These are phyloP conservation scores for Drosophila bipectinata DNA, from an alignment of 1,140 invertebrate species.

Conservation along the genomic window DNA sequence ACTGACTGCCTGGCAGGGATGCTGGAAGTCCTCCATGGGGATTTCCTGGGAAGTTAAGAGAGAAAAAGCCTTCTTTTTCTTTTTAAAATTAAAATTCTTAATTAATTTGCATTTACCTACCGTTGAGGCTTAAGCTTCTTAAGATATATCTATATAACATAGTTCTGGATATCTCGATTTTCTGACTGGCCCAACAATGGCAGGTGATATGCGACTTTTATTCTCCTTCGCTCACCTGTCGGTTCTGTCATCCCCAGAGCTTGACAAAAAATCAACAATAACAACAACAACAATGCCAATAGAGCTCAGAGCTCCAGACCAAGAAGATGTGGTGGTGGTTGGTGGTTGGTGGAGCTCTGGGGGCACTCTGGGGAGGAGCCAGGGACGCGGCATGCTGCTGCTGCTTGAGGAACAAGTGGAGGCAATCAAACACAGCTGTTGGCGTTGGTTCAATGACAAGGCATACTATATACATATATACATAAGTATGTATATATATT, in stretches of 20 bases:
- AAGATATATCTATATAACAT: neutral
- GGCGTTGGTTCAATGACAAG: conserved; percentile 23
- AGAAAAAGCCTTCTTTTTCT: no score
- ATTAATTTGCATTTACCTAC: neutral
- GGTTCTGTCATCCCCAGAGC: conserved; percentile 23
- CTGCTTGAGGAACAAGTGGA: conserved; percentile 23
- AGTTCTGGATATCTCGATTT: conserved; percentile 12
- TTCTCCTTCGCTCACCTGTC: conserved; percentile 6
- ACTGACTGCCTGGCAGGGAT: neutral
- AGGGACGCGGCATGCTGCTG: neutral
- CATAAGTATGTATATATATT: neutral
- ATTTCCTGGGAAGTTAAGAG: conserved; percentile 2
- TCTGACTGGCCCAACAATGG: conserved; percentile 17
- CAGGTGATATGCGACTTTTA: conserved; percentile 37
- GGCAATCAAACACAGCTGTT: conserved; percentile 48
- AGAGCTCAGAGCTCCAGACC: neutral
- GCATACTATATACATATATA: neutral
- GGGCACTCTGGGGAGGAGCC: neutral
- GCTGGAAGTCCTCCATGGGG: conserved; percentile 1
- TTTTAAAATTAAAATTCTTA: neutral
- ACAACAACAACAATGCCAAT: conserved; percentile 44
- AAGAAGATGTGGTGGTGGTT: conserved; percentile 5
- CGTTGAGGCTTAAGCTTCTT: neutral
- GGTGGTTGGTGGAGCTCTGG: neutral
- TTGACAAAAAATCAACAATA: conserved; percentile 35